Percentiles rank a stretch among this genome's conserved stretches.
Evolutionary conservation across 2,113 vertebrate genomes (phyloP).

Genomic region (Centrocercus urophasianus): DNA sequence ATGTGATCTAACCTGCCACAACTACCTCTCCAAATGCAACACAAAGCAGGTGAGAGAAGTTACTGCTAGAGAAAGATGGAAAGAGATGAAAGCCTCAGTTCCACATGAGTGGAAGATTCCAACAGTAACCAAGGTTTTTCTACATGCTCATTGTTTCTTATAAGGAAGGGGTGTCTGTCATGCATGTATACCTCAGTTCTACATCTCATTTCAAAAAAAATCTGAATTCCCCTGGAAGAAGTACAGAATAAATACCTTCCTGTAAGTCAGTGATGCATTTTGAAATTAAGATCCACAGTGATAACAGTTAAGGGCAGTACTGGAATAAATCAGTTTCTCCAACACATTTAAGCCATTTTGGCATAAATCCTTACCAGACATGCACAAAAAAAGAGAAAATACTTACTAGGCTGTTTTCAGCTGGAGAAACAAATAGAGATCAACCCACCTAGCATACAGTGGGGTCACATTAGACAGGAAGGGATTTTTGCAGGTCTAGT

Average conservation of each 20-base stretch:
- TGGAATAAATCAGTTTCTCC: background rate
- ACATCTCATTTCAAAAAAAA: background rate
- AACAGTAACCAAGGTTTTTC: background rate
- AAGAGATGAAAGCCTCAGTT: background rate
- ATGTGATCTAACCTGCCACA: background rate
- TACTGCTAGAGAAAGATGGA: background rate
- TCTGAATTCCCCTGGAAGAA: background rate
- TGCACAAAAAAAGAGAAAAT: background rate
- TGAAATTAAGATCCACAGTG: background rate
- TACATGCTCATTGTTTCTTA: background rate
- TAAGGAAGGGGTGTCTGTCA: background rate
- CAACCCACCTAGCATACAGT: background rate
- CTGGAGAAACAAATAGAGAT: background rate
- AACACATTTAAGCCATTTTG: background rate
- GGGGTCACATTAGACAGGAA: background rate
- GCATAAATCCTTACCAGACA: background rate
- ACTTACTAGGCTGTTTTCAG: background rate
- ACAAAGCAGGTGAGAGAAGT: background rate
- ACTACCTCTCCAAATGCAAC: background rate
- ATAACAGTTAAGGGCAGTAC: background rate
- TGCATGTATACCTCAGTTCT: background rate
- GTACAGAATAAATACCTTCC: background rate
- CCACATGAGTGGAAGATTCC: background rate
- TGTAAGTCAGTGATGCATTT: background rate
- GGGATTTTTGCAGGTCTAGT: background rate